Base-by-base conservation (phyloP, 2,797 vertebrate genomes). In the Coilia nasus region DNA sequence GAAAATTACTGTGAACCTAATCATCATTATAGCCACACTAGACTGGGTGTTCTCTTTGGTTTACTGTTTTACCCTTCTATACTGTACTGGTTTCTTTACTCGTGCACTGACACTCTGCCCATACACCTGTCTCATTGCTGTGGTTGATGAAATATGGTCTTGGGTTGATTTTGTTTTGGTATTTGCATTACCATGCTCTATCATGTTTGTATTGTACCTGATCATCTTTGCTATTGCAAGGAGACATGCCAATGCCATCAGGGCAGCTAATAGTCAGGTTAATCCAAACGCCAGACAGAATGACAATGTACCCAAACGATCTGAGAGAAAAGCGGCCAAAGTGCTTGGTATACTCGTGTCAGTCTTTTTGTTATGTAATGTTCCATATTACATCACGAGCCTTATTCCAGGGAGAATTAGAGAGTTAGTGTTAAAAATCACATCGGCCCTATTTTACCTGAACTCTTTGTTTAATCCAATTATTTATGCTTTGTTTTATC, bases 311-410 rank as follows among this genome's bases (percentile, higher is more conserved):
- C 15, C 57, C 2, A 87, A 81, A 81, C 87, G 81, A 84, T 89
- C 90, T 21, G 89, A 90, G 75, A 23, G 85, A 11, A 91, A 90
- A 83, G 89, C 89, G 2, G 89, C 83, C 1, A 85, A 88, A 83
- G 83, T 80, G 19, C 57, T 88, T 0, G 71, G 59, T 17, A 88
- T 88, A 81, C 78, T 88, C 21, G 83, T 88, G 35, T 31, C 47
- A 31, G 85, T 86, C 5, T 88, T 88, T 59, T 0, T 88, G 21
- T 10, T 71, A 1, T 88, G 83, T 78, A 81, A 86, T 15, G 10
- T 88, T 12, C 87, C 83, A 6, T 88, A 84, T 62, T 88, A 67
- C 80, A 23, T 88, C 15, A 71, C 41, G 0, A 83, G 15, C 80
- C 46, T 88, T 44, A 14, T 88, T 14, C 28, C 81, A 1, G 35